Percentiles rank a stretch among this genome's conserved stretches.
phyloP scores from a whole-genome alignment of 2,888 invertebrate species.

The Lysandra coridon region DNA sequence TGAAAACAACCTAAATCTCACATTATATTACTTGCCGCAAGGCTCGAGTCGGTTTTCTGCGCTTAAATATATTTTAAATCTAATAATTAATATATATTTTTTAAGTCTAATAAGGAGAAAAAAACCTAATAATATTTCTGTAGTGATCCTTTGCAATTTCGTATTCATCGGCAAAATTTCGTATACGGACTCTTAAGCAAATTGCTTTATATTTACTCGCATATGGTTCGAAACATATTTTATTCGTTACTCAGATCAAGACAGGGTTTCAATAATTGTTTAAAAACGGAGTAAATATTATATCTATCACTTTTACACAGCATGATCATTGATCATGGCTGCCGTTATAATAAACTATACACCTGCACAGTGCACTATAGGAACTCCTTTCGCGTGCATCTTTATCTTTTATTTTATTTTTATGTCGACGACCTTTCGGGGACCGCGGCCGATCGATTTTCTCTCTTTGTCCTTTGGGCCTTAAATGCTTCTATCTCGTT shows the following conservation, averaged over 20 bases:
- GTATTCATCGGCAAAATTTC: no score
- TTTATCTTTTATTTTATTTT: slow-evolving; percentile 61
- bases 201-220: no score
- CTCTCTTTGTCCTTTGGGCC: slow-evolving; percentile 53
- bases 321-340: not conserved
- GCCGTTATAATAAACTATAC: not conserved
- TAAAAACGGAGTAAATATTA: not conserved
- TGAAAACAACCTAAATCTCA: no score
- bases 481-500: slow-evolving; percentile 54
- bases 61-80: no score
- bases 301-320: not conserved
- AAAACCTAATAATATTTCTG: no score
- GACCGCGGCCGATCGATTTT: slow-evolving; percentile 47
- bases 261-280: no score
- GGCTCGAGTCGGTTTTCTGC: no score
- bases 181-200: no score
- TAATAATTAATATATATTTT: no score
- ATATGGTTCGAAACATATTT: not conserved
- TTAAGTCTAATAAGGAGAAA: no score
- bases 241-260: not conserved
- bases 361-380: slow-evolving; percentile 3
- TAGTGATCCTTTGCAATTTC: no score
- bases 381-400: slow-evolving; percentile 43
- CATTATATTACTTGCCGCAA: no score
- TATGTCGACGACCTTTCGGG: slow-evolving; percentile 67